Evolutionary conservation across 1,140 invertebrate species (phyloP), one percentile per base, ranked within the genome.

Genomic region (Nephotettix cincticeps): DNA sequence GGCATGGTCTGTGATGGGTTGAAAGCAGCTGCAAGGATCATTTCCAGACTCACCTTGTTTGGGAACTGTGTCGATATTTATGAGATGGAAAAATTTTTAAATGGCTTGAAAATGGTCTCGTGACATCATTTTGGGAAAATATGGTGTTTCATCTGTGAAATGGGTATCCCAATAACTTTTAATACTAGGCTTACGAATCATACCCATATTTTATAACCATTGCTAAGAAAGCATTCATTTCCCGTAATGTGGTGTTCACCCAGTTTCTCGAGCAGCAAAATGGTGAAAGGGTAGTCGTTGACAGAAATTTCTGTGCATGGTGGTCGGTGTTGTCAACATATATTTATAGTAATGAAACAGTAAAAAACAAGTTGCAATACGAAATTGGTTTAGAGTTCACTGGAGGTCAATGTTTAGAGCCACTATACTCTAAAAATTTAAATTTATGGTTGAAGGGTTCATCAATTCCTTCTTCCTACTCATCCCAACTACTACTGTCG

Each of bases 21-120:
- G 28, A 74, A 78, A 78, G 71, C 71, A 75, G 29, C 45, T 68
- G 74, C 74, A 77, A 56, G 76, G 73, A 54, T 77, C 70, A 66
- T 78, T 77, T 14, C 74, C 56, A 40, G 72, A 71, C 36, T 76
- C 32, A 70, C 71, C 51, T 69, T 73, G 70, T 27, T 68, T 54
- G 11, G 68, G 75, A 63, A 40, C 45, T 75, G 17, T 19, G 13
- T 19, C 28, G 17, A 71, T 68, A 56, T 75, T 58, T 14, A 75
- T 64, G n/a, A 45, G 4, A 56, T 75, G 70, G 69, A 75, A 68
- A 68, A 43, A 68, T 25, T 68, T 68, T 45, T 47, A 51, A 27
- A 68, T 47, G 1, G 47, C 11, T 68, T 68, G 32, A 25, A 68
- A 68, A 23, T 40, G 17, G 23, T 68, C 27, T 28, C 36, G 11